Evolutionary conservation across 1,140 invertebrate species (phyloP), one percentile per base, ranked within the genome.

Genomic region (Caenorhabditis briggsae): DNA sequence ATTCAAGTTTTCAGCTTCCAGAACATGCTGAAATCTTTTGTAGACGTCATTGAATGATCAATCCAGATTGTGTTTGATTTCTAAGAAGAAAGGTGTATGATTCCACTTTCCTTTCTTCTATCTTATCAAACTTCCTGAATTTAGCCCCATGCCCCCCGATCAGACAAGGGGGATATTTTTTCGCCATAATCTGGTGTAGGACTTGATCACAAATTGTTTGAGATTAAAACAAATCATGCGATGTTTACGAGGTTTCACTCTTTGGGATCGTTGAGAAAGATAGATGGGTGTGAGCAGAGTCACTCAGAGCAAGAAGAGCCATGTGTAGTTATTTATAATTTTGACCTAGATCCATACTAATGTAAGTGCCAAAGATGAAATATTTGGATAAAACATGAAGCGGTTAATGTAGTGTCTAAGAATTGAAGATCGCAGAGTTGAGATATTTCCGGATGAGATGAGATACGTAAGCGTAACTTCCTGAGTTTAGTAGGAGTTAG

Each of bases 161-260:
- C 64, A 70, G 46, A 78, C 20, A 50, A 18, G 2, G 70, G 18
- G 16, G 46, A 70, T 70, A 48, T 48, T 70, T 23, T 53, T 20
- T 70, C 46, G 20, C 53, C 33, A 33, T 78, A 78, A 78, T 78
- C 46, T 78, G n/a, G 50, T 50, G 70, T 46, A n/a, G 50, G 46
- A 78, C 46, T 48, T 78, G 70, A 78, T 78, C 70, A 78, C 3
- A 78, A 50, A 50, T 78, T 78, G 41, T 78, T 78, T 78, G 70
- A 78, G 70, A 78, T 78, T 78, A 78, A 48, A 33, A 78, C 53
- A 33, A 46, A 78, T 78, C 70, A 78, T 41, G 18, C 41, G 65
- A 70, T 78, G 70, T 78, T 48, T 50, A 50, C 64, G 70, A 20
- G 70, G 70, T 50, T 70, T 70, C 65, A 70, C 23, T 46, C 59